Evolutionary conservation across 2,113 vertebrate species (phyloP), one percentile per base, ranked within the genome.

Genomic region (Centropus unirufus): DNA sequence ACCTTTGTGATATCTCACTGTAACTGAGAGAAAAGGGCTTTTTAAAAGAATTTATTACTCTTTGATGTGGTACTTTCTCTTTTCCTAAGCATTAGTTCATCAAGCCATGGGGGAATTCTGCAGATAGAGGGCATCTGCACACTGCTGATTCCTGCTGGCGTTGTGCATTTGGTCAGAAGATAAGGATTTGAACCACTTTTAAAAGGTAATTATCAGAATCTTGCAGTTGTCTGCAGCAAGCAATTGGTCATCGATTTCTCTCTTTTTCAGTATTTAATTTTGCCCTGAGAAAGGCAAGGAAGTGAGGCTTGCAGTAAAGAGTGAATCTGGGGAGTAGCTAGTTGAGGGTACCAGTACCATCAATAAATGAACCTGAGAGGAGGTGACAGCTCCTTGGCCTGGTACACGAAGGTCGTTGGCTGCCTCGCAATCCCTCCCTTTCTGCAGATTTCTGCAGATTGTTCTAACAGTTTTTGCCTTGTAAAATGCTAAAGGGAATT

Each of bases 351-450:
- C 11, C 14, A 79, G 24, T 29, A 16, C 29, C 32, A 51, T 18
- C 12, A 32, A 5, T 24, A 69, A 12, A 15, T 9, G 22, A 68
- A 21, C 10, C 39, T 29, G 51, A 26, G 81, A 61, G 57, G 34
- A 89, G 80, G 32, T 40, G 46, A 23, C 26, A 18, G 19, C 21
- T n/a, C 34, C 40, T 32, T 55, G 40, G 30, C 36, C 29, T 26
- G 32, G 32, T 12, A 13, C 63, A 22, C 3, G 12, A 29, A 51
- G 69, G 15, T 44, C 42, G 26, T 22, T 7, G 49, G 23, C 47
- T 42, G 32, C 54, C 61, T 55, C n/a, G 5, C 0, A 0, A 22
- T 10, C 7, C 0, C 44, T 61, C 18, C 14, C 52, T 47, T 67
- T 73, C 52, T 42, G 30, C 66, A 42, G 47, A 0, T 66, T 78